A percentile compares a stretch with the other conserved stretches of the same genome.
Evolutionary conservation across 2,113 vertebrate genomes (phyloP).

Genomic region (Serinus canaria): DNA sequence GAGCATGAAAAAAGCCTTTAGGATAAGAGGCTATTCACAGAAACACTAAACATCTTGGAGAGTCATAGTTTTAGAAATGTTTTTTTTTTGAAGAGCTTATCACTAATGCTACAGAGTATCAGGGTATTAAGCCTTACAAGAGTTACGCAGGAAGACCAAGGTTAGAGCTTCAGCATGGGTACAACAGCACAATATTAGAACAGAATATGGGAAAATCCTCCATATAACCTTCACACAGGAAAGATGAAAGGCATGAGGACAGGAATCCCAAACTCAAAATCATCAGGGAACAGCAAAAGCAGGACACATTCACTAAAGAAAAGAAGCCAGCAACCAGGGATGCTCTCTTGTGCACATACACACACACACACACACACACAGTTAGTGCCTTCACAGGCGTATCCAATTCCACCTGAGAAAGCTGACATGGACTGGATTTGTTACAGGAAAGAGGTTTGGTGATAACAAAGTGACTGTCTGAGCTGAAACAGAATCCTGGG

Average conservation of each 20-base stretch:
- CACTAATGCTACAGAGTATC: neutral
- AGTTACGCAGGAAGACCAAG: neutral
- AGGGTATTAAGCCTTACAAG: neutral
- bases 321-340: neutral
- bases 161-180: neutral
- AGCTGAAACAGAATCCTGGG: neutral
- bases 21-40: neutral
- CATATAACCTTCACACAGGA: neutral
- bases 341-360: neutral
- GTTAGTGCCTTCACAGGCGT: too few relatives aligned
- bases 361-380: rapidly evolving
- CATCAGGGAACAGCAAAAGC: neutral
- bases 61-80: neutral
- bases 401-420: neutral
- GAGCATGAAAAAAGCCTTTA: neutral
- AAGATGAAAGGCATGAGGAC: neutral
- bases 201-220: neutral
- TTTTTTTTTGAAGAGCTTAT: neutral
- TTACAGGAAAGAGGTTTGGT: neutral
- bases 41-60: neutral
- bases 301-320: neutral
- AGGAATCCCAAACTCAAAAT: neutral
- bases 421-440: neutral
- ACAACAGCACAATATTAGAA: neutral
- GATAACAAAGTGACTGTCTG: neutral